phyloP scores from a whole-genome alignment of 1,140 invertebrate genomes.

The Aleiodes sp. region DNA sequence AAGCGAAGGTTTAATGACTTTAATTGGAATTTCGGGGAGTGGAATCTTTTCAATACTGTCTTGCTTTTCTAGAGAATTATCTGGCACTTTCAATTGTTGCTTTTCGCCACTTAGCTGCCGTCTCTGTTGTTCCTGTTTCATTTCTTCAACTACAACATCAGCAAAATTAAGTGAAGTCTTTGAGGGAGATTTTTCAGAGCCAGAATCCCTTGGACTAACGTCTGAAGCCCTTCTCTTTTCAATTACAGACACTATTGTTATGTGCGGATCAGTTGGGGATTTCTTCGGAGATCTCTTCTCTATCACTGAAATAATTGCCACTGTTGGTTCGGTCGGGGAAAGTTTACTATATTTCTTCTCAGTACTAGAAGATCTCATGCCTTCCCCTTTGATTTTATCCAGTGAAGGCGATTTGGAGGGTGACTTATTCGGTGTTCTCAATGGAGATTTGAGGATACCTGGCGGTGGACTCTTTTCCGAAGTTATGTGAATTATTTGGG shows the following conservation, averaged over 20 bases:
- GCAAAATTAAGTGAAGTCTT: conserved; percentile 52
- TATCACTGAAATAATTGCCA: conserved; percentile 53
- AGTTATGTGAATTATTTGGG: conserved; percentile 47
- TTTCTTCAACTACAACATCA: conserved; percentile 57
- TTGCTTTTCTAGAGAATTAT: conserved; percentile 57
- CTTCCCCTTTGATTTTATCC: conserved; percentile 51
- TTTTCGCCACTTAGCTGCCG: conserved; percentile 41
- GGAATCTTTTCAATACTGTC: conserved; percentile 64
- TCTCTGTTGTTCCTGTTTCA: conserved; percentile 55
- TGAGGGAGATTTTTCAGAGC: conserved; percentile 39
- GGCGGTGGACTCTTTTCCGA: conserved; percentile 51
- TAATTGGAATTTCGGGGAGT: conserved; percentile 56
- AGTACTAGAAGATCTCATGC: conserved; percentile 50
- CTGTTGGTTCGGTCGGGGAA: conserved; percentile 52
- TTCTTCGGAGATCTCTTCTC: conserved; percentile 37
- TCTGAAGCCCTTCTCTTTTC: conserved; percentile 55
- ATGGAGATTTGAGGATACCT: conserved; percentile 38
- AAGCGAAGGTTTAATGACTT: not conserved
- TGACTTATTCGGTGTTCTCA: conserved; percentile 46
- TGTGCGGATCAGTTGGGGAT: conserved; percentile 54
- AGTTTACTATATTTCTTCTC: conserved; percentile 55
- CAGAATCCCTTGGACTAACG: conserved; percentile 39
- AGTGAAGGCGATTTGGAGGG: conserved; percentile 55
- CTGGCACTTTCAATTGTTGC: conserved; percentile 52
- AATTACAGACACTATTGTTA: conserved; percentile 54